Conservation (phyloP, 92 coral and sea anemone genomes). For the Actinernus sp. region DNA sequence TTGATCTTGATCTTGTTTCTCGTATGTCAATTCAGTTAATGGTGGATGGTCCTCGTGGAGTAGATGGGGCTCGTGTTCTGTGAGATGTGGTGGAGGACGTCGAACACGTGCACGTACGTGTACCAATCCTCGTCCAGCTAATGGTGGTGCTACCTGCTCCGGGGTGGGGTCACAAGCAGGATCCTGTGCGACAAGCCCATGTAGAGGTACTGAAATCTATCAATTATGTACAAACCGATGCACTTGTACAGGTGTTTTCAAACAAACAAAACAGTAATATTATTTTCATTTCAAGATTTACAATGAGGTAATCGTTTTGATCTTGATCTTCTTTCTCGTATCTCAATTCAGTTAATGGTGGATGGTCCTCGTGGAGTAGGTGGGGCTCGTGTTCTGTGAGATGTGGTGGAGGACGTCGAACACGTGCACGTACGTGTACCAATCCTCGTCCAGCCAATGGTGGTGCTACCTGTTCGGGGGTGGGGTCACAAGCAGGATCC, state of each 20-base stretch:
- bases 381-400: conserved; percentile 7
- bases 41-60: conserved; percentile 19
- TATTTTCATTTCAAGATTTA: no score
- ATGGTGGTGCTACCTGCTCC: conserved; percentile 28
- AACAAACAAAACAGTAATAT: no score
- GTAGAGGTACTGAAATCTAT: conserved; percentile 38
- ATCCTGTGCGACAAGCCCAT: conserved; percentile 36
- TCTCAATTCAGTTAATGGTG: conserved; percentile 12
- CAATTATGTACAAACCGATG: no score
- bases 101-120: conserved; percentile 35
- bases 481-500: background rate
- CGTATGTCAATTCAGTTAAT: background rate
- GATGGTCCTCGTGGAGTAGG: conserved; percentile 1
- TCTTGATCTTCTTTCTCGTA: no score
- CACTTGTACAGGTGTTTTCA: no score
- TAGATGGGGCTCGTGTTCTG: conserved; percentile 6
- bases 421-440: conserved; percentile 24
- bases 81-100: conserved; percentile 19
- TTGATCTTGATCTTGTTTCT: no score
- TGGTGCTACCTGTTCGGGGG: conserved; percentile 3
- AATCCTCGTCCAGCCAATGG: conserved; percentile 48
- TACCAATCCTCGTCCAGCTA: conserved; percentile 48
- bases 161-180: conserved; percentile 38
- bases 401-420: conserved; percentile 12
- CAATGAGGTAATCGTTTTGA: no score